Evolutionary conservation across 2,797 vertebrate species (phyloP).

Genomic region (Poeciliopsis presidionis): DNA sequence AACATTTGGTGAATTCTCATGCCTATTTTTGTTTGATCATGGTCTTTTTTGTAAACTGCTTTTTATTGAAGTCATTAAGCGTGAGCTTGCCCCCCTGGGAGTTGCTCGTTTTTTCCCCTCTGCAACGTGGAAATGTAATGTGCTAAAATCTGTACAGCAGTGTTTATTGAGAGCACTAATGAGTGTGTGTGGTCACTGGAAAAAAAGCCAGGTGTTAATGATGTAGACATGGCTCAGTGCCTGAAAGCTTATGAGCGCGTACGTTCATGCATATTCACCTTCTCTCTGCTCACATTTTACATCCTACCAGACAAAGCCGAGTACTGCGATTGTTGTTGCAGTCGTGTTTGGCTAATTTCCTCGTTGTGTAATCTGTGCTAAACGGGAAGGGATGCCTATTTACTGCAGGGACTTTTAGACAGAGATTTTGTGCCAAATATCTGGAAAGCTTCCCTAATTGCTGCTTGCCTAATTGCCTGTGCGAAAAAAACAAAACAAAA

Average conservation of each 20-base stretch:
- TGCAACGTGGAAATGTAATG: conserved; percentile 32
- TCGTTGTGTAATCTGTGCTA: conserved; percentile 25
- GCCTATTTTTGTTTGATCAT: conserved; percentile 48
- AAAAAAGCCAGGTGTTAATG: conserved; percentile 54
- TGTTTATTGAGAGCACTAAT: conserved; percentile 57
- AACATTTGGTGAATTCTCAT: conserved; percentile 34
- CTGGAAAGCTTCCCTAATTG: conserved; percentile 51
- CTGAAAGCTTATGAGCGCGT: background rate
- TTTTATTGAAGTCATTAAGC: conserved; percentile 65
- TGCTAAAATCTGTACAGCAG: conserved; percentile 20
- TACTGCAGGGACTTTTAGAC: conserved; percentile 35
- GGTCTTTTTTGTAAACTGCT: conserved; percentile 55
- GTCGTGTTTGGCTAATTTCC: conserved; percentile 34
- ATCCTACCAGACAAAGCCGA: conserved; percentile 31
- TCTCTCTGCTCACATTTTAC: conserved; percentile 30
- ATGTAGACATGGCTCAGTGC: conserved; percentile 47
- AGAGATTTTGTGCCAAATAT: conserved; percentile 40
- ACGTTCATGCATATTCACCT: conserved; percentile 31
- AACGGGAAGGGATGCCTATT: conserved; percentile 32
- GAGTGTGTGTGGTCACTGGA: conserved; percentile 55
- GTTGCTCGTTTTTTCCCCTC: background rate
- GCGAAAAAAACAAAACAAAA: conserved; percentile 10
- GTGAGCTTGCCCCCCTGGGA: conserved; percentile 34
- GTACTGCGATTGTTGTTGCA: background rate
- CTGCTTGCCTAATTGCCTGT: conserved; percentile 38